Conservation (phyloP, 2,888 invertebrate species). For the Troides aeacus region DNA sequence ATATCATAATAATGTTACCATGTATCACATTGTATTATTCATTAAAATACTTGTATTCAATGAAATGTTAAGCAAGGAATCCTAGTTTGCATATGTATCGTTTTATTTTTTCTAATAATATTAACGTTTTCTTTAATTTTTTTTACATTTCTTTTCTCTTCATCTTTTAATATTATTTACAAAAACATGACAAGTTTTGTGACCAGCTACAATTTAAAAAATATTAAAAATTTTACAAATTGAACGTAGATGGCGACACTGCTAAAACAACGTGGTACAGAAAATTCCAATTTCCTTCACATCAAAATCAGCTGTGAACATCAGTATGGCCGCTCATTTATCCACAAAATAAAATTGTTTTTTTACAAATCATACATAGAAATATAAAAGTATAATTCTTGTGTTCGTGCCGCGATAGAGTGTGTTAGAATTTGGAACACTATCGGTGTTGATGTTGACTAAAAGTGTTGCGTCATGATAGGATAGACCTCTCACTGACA, state of each 20-base stretch:
- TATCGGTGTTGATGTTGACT: constrained; percentile 71
- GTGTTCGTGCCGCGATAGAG: constrained; percentile 58
- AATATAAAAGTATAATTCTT: constrained; percentile 70
- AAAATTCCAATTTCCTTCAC: constrained; percentile 54
- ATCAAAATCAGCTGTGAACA: constrained; percentile 81
- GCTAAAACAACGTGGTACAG: constrained; percentile 74
- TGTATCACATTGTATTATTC: no score
- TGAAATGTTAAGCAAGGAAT: no score
- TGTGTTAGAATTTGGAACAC: constrained; percentile 52
- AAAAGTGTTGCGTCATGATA: constrained; percentile 80
- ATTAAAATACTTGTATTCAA: no score
- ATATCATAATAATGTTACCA: no score
- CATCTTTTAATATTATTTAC: neutral
- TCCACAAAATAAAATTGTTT: constrained; percentile 70
- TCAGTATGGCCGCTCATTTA: constrained; percentile 77
- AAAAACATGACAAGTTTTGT: neutral
- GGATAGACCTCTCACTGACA: constrained; percentile 76
- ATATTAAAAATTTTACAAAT: constrained; percentile 6
- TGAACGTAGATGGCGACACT: constrained; percentile 51
- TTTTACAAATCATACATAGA: constrained; percentile 65
- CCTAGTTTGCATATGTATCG: no score
- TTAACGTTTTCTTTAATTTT: no score
- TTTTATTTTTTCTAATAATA: no score
- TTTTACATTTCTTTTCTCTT: neutral
- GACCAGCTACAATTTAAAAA: constrained; percentile 18